phyloP scores from a whole-genome alignment of 2,113 vertebrate genomes.

The Rhodinocichla rosea region DNA sequence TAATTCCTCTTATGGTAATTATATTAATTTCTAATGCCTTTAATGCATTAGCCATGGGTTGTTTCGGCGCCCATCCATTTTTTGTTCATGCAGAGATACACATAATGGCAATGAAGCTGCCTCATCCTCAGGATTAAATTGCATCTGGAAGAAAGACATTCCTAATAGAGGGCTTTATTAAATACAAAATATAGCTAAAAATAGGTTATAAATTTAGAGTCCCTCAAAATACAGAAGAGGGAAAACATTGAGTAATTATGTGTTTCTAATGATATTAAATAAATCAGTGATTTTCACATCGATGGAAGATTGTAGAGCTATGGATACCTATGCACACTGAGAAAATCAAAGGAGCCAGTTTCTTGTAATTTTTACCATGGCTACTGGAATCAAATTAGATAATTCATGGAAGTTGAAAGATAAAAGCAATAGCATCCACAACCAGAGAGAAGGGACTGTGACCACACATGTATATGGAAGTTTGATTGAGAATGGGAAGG shows the following conservation, averaged over 20 bases:
- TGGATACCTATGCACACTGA: background rate
- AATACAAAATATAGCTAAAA: background rate
- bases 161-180: background rate
- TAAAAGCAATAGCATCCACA: background rate
- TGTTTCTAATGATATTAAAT: background rate
- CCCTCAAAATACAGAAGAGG: background rate
- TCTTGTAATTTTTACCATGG: background rate
- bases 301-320: background rate
- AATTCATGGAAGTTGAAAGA: background rate
- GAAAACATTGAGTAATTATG: background rate
- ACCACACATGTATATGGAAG: background rate
- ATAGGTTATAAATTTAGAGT: background rate
- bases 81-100: background rate
- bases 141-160: background rate
- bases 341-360: background rate
- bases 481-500: background rate
- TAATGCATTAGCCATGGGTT: background rate
- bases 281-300: background rate
- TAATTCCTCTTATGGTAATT: background rate
- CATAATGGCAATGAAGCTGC: background rate
- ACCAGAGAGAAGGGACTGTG: background rate
- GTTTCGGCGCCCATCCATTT: background rate
- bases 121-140: background rate
- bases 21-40: background rate
- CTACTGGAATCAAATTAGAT: background rate